phyloP scores from a whole-genome alignment of 2,113 vertebrate genomes.

The Leucosticte australis region DNA sequence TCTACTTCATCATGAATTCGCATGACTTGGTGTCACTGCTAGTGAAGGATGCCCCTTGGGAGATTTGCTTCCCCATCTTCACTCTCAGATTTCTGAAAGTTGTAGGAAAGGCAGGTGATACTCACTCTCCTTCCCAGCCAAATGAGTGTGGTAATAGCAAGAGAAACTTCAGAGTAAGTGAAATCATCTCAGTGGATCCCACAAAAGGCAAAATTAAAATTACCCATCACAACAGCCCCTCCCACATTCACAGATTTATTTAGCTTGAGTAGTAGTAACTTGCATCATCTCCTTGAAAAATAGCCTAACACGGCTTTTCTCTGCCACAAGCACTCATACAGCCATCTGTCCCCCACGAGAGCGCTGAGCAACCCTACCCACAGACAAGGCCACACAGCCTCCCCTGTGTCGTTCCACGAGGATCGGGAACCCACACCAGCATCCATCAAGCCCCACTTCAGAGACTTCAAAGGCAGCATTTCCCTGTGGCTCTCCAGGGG shows the following conservation, averaged over 20 bases:
- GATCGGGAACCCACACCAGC: background rate
- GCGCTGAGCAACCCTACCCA: background rate
- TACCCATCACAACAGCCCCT: background rate
- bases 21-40: background rate
- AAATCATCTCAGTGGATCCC: background rate
- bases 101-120: background rate
- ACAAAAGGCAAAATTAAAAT: constrained; percentile 2
- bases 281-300: constrained; percentile 3
- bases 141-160: background rate
- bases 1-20: background rate
- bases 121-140: background rate
- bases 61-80: background rate
- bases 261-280: constrained; percentile 21
- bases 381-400: background rate
- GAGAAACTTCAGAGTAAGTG: constrained; percentile 6
- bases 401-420: background rate
- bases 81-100: background rate
- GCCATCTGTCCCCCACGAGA: background rate
- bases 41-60: background rate
- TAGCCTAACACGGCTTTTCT: constrained; percentile 19
- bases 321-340: background rate
- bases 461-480: background rate
- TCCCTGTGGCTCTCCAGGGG: background rate
- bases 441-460: background rate
- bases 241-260: constrained; percentile 27